Base-by-base conservation (phyloP, 2,888 invertebrate genomes). In the Cartodere bifasciata region DNA sequence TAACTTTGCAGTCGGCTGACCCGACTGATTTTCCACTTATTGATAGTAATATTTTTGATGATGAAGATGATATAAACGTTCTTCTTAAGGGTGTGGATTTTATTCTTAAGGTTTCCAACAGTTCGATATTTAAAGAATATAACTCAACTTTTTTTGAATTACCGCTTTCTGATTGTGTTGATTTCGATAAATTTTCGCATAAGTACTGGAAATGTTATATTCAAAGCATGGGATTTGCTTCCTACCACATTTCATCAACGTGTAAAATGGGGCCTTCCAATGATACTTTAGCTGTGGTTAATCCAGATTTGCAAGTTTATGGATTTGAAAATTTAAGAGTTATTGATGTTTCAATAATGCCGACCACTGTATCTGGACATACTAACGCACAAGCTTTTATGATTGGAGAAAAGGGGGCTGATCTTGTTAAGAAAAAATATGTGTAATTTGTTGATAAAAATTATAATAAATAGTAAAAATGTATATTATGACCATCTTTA, bases 291-390 rank as follows among this genome's bases (percentile, higher is more conserved):
- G 69, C 75, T 2, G 84, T 85, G 0, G 83, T 86, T 0, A 76
- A 83, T 55, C 58, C 73, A 0, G 64, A 75, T 32, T 50, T 85
- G 7, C 63, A 60, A 49, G 77, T 83, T 0, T 66, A 77, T 36
- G 84, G 83, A 0, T 56, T 85, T 1, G 54, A 60, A 3, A 64
- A 67, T 1, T 61, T 87, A 4, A 64, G 86, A 13, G 77, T 87
- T 0, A 68, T 81, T 4, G 87, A 87, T 52, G 81, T 75, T 1
- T 83, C 83, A 43, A 65, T 87, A 10, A 85, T 86, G 80, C 86
- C 85, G 0, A 67, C 58, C 1, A 77, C 73, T 20, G 55, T 64
- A 1, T 64, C 69, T 28, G 72, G 64, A 1, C 71, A 73, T 42
- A 71, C 69, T 0, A 68, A 70, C 52, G 71, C 69, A 3, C 44